Conservation (phyloP, 2,797 vertebrate species). For the Heliangelus exortis region DNA sequence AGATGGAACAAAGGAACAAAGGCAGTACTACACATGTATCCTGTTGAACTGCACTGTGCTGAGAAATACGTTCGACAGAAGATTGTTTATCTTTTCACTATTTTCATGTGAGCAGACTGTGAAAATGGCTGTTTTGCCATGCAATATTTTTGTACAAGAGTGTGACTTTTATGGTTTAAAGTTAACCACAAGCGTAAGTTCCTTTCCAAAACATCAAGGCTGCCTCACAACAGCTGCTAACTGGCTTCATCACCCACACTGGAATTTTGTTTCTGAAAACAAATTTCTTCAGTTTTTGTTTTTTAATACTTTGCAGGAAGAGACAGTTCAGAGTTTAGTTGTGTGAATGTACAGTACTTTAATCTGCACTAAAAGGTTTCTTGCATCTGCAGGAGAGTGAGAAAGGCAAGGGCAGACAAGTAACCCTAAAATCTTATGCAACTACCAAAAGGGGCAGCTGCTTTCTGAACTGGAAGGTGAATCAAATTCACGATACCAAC, state of each 20-base stretch:
- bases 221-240: conserved; percentile 55
- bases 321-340: background rate
- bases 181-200: background rate
- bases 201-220: conserved; percentile 36
- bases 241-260: background rate
- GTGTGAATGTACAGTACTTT: conserved; percentile 61
- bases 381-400: background rate
- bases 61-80: conserved; percentile 60
- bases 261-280: conserved; percentile 41
- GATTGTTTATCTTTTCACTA: conserved; percentile 53
- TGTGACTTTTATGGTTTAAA: conserved; percentile 31
- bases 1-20: conserved; percentile 60
- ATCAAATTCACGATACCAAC: background rate
- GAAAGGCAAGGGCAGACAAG: conserved; percentile 18
- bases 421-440: background rate
- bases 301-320: conserved; percentile 41
- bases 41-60: conserved; percentile 68
- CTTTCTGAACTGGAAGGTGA: background rate
- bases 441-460: conserved; percentile 25
- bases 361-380: conserved; percentile 25
- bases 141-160: conserved; percentile 56
- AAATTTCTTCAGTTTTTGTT: background rate
- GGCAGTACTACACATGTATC: conserved; percentile 22
- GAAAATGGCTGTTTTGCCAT: conserved; percentile 66
- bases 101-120: conserved; percentile 68